Percentiles rank a stretch among this genome's conserved stretches.
Conservation (phyloP, 2,888 invertebrate species). For the Malachius bipustulatus region DNA sequence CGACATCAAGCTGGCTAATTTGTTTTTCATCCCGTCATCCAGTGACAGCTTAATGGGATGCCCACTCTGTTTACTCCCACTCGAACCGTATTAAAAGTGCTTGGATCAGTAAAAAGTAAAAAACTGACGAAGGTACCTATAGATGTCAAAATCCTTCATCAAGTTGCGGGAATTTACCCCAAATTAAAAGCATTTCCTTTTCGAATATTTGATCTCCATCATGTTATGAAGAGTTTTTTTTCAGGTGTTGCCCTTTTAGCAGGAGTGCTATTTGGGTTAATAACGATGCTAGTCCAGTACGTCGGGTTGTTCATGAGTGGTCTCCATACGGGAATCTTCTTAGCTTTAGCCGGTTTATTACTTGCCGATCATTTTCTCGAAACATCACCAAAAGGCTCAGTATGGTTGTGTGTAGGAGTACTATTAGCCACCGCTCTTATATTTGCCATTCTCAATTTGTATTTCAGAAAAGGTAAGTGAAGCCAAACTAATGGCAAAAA, state of each 20-base stretch:
- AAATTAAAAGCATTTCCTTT: not conserved
- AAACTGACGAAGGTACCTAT: too few species aligned
- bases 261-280: conserved; percentile 63
- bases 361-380: conserved; percentile 49
- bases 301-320: conserved; percentile 74
- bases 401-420: conserved; percentile 60
- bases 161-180: too few species aligned
- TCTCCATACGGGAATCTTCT: conserved; percentile 59
- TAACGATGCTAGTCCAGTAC: conserved; percentile 72
- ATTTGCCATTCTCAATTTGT: conserved; percentile 58
- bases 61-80: too few species aligned
- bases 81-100: too few species aligned
- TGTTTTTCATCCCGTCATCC: too few species aligned
- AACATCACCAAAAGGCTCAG: conserved; percentile 39
- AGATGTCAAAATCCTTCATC: too few species aligned
- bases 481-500: too few species aligned
- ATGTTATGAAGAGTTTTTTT: conserved; percentile 15
- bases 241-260: conserved; percentile 59
- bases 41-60: too few species aligned
- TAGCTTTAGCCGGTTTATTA: conserved; percentile 48
- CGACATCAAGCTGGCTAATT: too few species aligned
- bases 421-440: conserved; percentile 55
- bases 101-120: too few species aligned
- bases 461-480: conserved; percentile 60
- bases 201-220: too few species aligned